Conservation (phyloP, 2,888 invertebrate species). For the Phortica okadai region DNA sequence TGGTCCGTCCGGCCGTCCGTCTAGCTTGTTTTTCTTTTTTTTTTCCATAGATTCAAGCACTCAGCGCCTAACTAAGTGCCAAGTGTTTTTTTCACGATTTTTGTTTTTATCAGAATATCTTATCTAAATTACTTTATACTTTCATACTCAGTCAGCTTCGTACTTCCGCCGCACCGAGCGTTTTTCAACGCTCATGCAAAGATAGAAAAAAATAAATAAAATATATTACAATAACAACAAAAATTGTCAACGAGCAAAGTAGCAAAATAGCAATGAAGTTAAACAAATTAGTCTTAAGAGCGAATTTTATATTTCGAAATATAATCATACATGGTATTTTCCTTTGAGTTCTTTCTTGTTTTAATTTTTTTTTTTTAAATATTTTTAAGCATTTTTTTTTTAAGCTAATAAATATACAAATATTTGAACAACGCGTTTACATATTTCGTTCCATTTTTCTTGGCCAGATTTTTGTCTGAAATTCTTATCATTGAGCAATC, state of each 20-base stretch:
- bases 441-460: neutral
- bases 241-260: neutral
- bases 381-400: neutral
- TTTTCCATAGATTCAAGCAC: too few relatives aligned
- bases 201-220: neutral
- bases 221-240: neutral
- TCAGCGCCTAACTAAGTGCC: neutral
- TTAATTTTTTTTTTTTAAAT: neutral
- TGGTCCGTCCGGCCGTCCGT: neutral
- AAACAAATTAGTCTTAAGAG: neutral
- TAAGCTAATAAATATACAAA: neutral
- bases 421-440: conserved; percentile 9
- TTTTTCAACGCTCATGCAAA: neutral
- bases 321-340: neutral
- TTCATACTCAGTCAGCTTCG: neutral
- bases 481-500: neutral
- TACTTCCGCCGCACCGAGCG: neutral
- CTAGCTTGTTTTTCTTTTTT: too few relatives aligned
- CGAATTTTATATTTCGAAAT: conserved; percentile 15
- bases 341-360: neutral
- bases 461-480: neutral
- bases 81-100: neutral
- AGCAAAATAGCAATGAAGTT: neutral
- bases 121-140: conserved; percentile 18
- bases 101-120: neutral